Evolutionary conservation across 2,888 invertebrate genomes (phyloP).

Genomic region (Campopleginae sp.): DNA sequence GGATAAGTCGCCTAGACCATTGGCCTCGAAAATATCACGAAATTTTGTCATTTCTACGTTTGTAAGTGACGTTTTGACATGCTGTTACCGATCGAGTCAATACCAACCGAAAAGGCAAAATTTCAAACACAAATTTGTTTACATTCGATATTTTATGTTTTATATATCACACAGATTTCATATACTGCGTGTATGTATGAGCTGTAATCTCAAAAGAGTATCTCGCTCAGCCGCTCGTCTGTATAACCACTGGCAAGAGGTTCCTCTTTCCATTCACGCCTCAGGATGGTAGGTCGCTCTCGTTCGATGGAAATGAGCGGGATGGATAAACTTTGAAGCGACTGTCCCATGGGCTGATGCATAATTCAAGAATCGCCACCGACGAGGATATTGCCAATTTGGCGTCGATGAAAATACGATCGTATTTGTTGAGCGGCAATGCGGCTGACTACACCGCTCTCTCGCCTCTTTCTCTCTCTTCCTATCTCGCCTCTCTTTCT

Average conservation of each 20-base stretch:
- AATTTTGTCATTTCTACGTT: slow-evolving; percentile 57
- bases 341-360: slow-evolving; percentile 83
- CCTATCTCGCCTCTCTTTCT: slow-evolving; percentile 19
- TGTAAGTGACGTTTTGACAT: slow-evolving; percentile 78
- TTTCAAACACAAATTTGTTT: neutral
- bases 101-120: neutral
- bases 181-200: neutral
- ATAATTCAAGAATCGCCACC: slow-evolving; percentile 84
- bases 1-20: slow-evolving; percentile 11
- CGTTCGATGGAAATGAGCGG: slow-evolving; percentile 78
- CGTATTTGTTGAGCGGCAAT: slow-evolving; percentile 81
- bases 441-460: slow-evolving; percentile 68
- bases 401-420: slow-evolving; percentile 84
- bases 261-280: slow-evolving; percentile 42
- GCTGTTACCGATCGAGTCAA: slow-evolving; percentile 62
- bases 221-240: slow-evolving; percentile 40
- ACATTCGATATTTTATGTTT: neutral
- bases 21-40: slow-evolving; percentile 32
- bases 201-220: slow-evolving; percentile 44
- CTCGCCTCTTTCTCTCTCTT: slow-evolving; percentile 38
- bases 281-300: slow-evolving; percentile 54
- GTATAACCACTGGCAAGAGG: slow-evolving; percentile 44
- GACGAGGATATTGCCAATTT: slow-evolving; percentile 84
- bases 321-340: slow-evolving; percentile 84
- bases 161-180: neutral